Evolutionary conservation across 2,888 invertebrate species (phyloP), one percentile per base, ranked within the genome.

Genomic region (Tetrapedia diversipes): DNA sequence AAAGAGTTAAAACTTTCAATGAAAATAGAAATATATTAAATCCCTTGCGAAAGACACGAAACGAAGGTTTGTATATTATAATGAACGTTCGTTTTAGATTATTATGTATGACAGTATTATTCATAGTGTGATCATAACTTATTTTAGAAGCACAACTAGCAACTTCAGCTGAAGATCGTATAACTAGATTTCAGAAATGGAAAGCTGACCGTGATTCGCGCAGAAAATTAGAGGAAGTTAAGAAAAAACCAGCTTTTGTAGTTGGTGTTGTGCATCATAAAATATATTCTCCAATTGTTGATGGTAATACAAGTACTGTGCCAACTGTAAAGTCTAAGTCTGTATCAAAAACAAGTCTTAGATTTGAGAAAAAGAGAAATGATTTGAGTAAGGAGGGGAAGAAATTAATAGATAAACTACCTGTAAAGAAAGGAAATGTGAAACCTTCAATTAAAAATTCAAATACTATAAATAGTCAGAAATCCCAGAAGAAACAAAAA

Each of bases 371-470:
- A n/a, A n/a, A n/a, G n/a, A n/a, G n/a, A n/a, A n/a, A n/a, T n/a
- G n/a, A n/a, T n/a, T n/a, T n/a, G 84, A 68, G 71, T 91, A 19
- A 90, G 90, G 4, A 84, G 83, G 45, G 91, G 56, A 91, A 90
- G 45, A 83, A 90, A 24, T 57, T 90, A 0, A 83, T 84, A 6
- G 76, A 71, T 0, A 90, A 88, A 75, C 67, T 74, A 27, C 34
- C 22, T 0, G 6, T 41, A n/a, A 27, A 57, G 3, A 45, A 69
- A 19, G 14, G 2, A 10, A 4, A 27, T 19, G 7, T 29, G 22
- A 54, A 59, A 16, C 11, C 43, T 67, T 8, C 47, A 45, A 54
- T 29, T 24, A 29, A 66, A 77, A 27, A 56, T 43, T 7, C 11
- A 37, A 10, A 53, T 2, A 1, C 4, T 3, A 1, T 49, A 66